Evolutionary conservation across 2,797 vertebrate genomes (phyloP).

Genomic region (Clarias fuscus): DNA sequence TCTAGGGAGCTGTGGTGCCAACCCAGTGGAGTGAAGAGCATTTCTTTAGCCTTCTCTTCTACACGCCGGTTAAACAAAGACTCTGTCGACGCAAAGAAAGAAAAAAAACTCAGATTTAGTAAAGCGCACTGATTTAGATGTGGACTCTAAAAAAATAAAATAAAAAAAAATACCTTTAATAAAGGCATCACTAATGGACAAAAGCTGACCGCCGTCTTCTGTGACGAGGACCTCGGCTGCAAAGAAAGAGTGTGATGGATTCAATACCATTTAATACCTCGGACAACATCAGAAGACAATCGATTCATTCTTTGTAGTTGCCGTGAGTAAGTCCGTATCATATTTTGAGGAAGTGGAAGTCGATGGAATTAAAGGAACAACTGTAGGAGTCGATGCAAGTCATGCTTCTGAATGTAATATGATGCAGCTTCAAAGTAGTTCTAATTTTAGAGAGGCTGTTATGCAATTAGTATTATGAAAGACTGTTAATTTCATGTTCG

Average conservation of each 20-base stretch:
- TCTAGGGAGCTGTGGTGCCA: slow-evolving; percentile 98
- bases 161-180: slow-evolving; percentile 85
- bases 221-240: slow-evolving; percentile 86
- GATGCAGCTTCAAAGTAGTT: slow-evolving; percentile 16
- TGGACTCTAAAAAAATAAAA: not conserved
- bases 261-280: not conserved
- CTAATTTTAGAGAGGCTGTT: slow-evolving; percentile 12
- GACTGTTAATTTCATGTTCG: not conserved
- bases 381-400: not conserved
- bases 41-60: slow-evolving; percentile 95
- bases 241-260: slow-evolving; percentile 21
- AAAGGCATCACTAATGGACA: slow-evolving; percentile 96
- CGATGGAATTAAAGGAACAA: slow-evolving; percentile 22
- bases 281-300: slow-evolving; percentile 6
- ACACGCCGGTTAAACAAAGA: slow-evolving; percentile 96
- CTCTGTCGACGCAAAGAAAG: slow-evolving; percentile 69
- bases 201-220: slow-evolving; percentile 92
- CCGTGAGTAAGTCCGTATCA: slow-evolving; percentile 28
- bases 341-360: slow-evolving; percentile 47
- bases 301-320: not conserved
- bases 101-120: not conserved
- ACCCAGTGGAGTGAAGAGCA: slow-evolving; percentile 93
- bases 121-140: not conserved
- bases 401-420: slow-evolving; percentile 34
- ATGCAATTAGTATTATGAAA: slow-evolving; percentile 17